Evolutionary conservation across 2,888 invertebrate species (phyloP).

Genomic region (Ellobium chinense): DNA sequence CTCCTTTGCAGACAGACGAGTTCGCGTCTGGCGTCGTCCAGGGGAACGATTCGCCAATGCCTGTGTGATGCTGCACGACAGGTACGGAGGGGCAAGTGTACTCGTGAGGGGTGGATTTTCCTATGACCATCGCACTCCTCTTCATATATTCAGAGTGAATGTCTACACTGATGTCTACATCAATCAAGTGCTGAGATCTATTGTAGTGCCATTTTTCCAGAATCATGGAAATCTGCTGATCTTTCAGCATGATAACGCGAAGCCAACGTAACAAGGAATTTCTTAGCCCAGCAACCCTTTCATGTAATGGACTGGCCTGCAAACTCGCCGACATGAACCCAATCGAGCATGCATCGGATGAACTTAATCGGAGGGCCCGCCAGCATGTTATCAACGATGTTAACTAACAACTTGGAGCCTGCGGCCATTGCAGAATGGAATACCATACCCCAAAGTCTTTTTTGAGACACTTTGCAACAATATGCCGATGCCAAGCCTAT

Average conservation of each 20-base stretch:
- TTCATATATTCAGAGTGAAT: constrained; percentile 20
- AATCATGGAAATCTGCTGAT: neutral
- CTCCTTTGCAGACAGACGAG: neutral
- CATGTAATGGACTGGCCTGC: constrained; percentile 21
- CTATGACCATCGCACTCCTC: neutral
- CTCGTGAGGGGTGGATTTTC: neutral
- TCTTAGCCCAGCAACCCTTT: constrained; percentile 14
- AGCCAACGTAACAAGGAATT: neutral
- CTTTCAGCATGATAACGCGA: constrained; percentile 1
- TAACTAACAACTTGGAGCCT: neutral
- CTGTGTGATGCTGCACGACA: constrained; percentile 11
- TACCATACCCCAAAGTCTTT: too few relatives aligned
- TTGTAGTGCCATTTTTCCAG: constrained; percentile 15
- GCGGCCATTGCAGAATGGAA: constrained; percentile 4
- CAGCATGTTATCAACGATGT: neutral
- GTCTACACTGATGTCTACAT: neutral
- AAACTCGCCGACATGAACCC: constrained; percentile 14
- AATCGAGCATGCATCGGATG: constrained; percentile 11
- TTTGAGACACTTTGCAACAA: neutral
- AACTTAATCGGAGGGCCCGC: neutral
- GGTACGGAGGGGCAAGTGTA: constrained; percentile 13
- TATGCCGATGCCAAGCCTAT: constrained; percentile 1
- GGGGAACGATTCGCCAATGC: neutral
- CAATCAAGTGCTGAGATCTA: neutral
- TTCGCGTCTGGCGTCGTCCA: neutral